Evolutionary conservation across 2,113 vertebrate species (phyloP).

Genomic region (Myiozetetes cayanensis): DNA sequence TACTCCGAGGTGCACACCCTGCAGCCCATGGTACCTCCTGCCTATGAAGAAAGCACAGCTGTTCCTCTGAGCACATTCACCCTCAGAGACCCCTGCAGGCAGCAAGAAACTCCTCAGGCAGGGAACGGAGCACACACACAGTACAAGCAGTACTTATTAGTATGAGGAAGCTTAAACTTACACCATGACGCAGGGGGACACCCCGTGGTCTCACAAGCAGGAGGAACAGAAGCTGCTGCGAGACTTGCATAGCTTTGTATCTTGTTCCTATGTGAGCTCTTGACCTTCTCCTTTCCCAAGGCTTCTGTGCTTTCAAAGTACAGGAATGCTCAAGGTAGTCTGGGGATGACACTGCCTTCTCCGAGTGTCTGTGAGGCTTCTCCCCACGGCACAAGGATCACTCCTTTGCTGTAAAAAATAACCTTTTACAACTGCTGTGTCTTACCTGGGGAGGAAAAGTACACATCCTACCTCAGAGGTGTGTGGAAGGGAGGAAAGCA

Average conservation of each 20-base stretch:
- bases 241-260: neutral
- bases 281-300: neutral
- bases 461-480: neutral
- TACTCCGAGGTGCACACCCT: neutral
- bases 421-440: neutral
- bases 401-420: neutral
- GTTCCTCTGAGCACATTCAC: neutral
- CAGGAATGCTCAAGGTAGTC: neutral
- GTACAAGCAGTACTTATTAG: neutral
- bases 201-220: neutral
- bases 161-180: neutral
- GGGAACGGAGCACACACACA: rapidly evolving
- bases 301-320: neutral
- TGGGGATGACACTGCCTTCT: neutral
- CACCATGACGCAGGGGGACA: rapidly evolving
- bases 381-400: neutral
- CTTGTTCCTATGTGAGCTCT: neutral
- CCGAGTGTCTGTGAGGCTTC: neutral
- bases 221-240: neutral
- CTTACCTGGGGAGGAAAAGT: neutral
- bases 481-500: neutral
- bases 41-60: neutral
- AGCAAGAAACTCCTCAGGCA: neutral
- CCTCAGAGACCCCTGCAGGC: neutral
- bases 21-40: neutral